phyloP scores from a whole-genome alignment of 2,113 vertebrate species.

The Mola mola region DNA sequence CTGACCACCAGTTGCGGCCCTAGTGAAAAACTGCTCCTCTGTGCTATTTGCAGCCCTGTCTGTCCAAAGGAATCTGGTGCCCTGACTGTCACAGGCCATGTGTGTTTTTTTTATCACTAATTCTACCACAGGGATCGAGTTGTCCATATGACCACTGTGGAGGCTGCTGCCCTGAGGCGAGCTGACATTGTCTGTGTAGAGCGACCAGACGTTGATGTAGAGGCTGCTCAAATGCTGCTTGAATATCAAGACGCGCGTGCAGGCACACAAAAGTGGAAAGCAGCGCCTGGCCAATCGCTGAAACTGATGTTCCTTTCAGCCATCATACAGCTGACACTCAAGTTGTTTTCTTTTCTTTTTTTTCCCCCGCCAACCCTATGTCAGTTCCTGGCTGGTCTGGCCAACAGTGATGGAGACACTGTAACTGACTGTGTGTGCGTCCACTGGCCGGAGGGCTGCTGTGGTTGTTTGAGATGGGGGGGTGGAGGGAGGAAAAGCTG shows the following conservation, averaged over 20 bases:
- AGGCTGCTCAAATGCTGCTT: conserved; percentile 82
- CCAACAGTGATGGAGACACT: conserved; percentile 71
- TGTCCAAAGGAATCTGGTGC: conserved; percentile 82
- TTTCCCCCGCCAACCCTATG: conserved; percentile 69
- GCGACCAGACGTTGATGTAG: conserved; percentile 80
- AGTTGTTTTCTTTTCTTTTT: conserved; percentile 63
- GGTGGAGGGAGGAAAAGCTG: conserved; percentile 16
- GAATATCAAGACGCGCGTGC: conserved; percentile 62
- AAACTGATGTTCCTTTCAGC: conserved; percentile 81
- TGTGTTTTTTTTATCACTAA: conserved; percentile 79
- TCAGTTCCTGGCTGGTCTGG: conserved; percentile 76
- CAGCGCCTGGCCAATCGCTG: conserved; percentile 69
- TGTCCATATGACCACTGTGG: conserved; percentile 84
- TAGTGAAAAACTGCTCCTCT: conserved; percentile 71
- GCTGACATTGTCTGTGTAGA: conserved; percentile 82
- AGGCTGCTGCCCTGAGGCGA: conserved; percentile 80
- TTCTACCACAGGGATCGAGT: conserved; percentile 80
- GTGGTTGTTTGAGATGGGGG: conserved; percentile 57
- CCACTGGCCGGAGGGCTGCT: conserved; percentile 69
- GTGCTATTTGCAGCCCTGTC: conserved; percentile 80
- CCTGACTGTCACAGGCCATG: conserved; percentile 77
- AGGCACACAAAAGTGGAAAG: conserved; percentile 28
- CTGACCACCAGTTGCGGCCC: conserved; percentile 78
- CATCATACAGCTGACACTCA: conserved; percentile 77
- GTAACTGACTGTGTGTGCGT: conserved; percentile 67